Base-by-base conservation (phyloP, 2,888 invertebrate genomes). In the Caenorhabditis imperialis region DNA sequence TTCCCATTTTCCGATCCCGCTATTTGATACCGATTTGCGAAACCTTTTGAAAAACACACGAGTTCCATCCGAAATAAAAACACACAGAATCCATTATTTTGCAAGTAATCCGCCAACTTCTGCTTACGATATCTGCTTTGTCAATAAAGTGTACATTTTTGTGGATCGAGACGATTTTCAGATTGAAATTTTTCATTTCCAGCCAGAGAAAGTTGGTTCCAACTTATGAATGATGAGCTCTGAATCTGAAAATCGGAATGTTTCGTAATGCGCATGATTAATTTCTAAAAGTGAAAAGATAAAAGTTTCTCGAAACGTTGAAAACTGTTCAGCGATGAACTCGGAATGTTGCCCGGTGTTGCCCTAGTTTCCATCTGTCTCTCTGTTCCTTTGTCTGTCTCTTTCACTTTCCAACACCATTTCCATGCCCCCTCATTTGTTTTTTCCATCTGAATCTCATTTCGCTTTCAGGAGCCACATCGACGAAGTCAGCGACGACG, bases 301-400 rank as follows among this genome's bases (percentile, higher is more conserved):
- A n/a, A n/a, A n/a, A n/a, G n/a, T n/a, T n/a, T n/a, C n/a, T n/a
- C n/a, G 30, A 30, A 30, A 30, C 30, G 30, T 30, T 7, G 10
- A 30, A 30, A 30, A 30, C 30, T 30, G 10, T 30, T 30, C 30
- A 30, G n/a, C n/a, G n/a, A n/a, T 30, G 10, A 30, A 7, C 10
- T 30, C 60, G 54, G 48, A 55, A 62, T 55, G 71, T 71, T 71
- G 71, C 71, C 71, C 71, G 71, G 57, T 57, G 61, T 70, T 61
- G 40, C 50, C 42, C 69, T 69, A 57, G 57, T 57, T 58, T 51
- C 44, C 33, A 42, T 27, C 70, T 54, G 33, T 61, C 70, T 69
- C 51, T 60, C 47, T 63, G 54, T 63, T 60, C 61, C 54, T 60
- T 35, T 60, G 30, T 47, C 44, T 30, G 1, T 70, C 47, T 53